Percentiles rank a stretch among this genome's conserved stretches.
Evolutionary conservation across 2,888 invertebrate species (phyloP).

Genomic region (Conus canariensis): DNA sequence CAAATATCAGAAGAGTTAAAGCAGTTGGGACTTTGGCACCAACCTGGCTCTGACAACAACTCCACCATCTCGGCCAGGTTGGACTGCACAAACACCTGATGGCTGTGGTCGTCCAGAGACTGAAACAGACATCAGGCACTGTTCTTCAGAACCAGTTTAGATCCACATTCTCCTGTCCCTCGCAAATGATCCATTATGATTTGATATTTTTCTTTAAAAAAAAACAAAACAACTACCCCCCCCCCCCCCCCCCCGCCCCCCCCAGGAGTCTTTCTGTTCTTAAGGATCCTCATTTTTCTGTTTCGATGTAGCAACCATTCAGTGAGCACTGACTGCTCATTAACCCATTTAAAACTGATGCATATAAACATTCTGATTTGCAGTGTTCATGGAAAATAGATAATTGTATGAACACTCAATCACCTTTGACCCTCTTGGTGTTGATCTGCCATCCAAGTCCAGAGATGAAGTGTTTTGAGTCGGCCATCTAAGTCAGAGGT

Average conservation of each 20-base stretch:
- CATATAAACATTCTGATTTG: no score
- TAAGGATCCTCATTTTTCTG: no score
- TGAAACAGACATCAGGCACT: conserved; percentile 49
- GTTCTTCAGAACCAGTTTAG: no score
- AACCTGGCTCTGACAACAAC: conserved; percentile 75
- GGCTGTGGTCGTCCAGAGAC: conserved; percentile 77
- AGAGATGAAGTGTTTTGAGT: conserved; percentile 72
- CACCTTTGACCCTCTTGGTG: conserved; percentile 60
- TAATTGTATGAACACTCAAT: not conserved
- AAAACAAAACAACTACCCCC: not conserved
- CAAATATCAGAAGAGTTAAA: not conserved
- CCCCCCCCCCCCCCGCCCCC: no score
- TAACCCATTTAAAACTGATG: no score
- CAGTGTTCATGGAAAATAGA: not conserved
- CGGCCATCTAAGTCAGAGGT: conserved; percentile 70
- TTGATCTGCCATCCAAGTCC: conserved; percentile 74
- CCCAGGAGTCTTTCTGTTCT: no score
- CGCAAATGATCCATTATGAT: no score
- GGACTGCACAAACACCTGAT: conserved; percentile 76
- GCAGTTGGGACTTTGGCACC: conserved; percentile 4
- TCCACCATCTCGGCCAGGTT: conserved; percentile 77
- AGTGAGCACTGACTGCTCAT: no score
- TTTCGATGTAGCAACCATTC: no score
- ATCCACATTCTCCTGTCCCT: no score
- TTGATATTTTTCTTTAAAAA: no score